Evolutionary conservation across 2,797 vertebrate genomes (phyloP).

Genomic region (Crenichthys baileyi): DNA sequence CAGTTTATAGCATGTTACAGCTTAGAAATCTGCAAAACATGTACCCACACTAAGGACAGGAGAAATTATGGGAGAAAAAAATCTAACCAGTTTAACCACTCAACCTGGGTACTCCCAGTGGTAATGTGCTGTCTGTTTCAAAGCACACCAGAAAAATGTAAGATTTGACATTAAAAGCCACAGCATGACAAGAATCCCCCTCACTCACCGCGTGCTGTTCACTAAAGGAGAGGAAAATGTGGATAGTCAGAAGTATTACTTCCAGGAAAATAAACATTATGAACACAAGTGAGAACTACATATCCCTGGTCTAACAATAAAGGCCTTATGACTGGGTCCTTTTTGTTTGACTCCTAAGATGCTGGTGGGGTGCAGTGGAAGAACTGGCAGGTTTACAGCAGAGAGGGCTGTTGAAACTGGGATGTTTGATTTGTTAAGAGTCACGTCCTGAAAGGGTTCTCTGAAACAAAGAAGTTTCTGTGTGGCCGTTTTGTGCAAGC

Average conservation of each 20-base stretch:
- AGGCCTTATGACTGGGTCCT: slow-evolving; percentile 53
- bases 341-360: slow-evolving; percentile 65
- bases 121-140: slow-evolving; percentile 49
- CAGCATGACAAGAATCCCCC: slow-evolving; percentile 55
- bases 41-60: slow-evolving; percentile 58
- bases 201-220: slow-evolving; percentile 23
- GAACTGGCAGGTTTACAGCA: slow-evolving; percentile 62
- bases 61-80: slow-evolving; percentile 39
- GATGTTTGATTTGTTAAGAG: slow-evolving; percentile 66
- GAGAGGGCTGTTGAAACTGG: slow-evolving; percentile 23
- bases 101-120: slow-evolving; percentile 40
- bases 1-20: slow-evolving; percentile 64
- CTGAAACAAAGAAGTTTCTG: slow-evolving; percentile 68
- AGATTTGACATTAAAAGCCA: slow-evolving; percentile 61
- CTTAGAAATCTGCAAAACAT: slow-evolving; percentile 61
- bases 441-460: slow-evolving; percentile 68
- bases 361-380: slow-evolving; percentile 56
- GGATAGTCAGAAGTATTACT: slow-evolving; percentile 61
- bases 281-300: slow-evolving; percentile 70
- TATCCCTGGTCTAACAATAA: slow-evolving; percentile 64
- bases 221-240: slow-evolving; percentile 60
- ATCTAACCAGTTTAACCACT: slow-evolving; percentile 43
- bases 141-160: slow-evolving; percentile 67
- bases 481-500: slow-evolving; percentile 67
- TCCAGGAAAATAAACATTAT: slow-evolving; percentile 61